Evolutionary conservation across 2,888 invertebrate species (phyloP), one percentile per base, ranked within the genome.

Genomic region (Luperina nickerlii): DNA sequence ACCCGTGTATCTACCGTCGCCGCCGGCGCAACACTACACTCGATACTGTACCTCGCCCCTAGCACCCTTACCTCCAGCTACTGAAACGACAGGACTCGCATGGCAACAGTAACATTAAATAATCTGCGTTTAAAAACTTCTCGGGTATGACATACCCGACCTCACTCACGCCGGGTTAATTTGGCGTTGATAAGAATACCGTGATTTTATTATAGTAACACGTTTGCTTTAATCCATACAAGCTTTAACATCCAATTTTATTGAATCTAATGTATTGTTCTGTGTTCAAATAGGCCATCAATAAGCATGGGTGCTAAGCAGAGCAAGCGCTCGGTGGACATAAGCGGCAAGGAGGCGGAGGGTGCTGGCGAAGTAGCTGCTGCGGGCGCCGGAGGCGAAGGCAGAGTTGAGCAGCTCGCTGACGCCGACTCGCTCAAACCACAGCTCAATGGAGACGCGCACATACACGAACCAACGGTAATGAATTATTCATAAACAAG

Each of bases 321-420:
- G 97, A 98, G 98, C 96, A 98, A 98, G 96, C 98, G 98, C 97
- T 98, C 98, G 93, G 98, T 98, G 95, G 98, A 98, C 95, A 98
- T 98, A 95, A 98, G 98, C 95, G 97, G 97, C 91, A 97, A 97
- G 95, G 96, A 98, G 97, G 96, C 96, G 74, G 97, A 97, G 90
- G 97, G 97, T 84, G 97, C 97, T 79, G 97, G 97, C 79, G 97
- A 97, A 87, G 97, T 97, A 84, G 96, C 97, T 77, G 97, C 96
- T 82, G 97, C 97, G 80, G 97, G 97, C 86, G 97, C 97, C 80
- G 97, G 97, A 72, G 97, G 97, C 81, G 97, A 97, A 91, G 98
- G 98, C 84, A 98, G 98, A 94, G 97, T 98, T 87, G 98, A 98
- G 94, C 98, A 98, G 95, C 98, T 98, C 90, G 98, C 98, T 82